phyloP scores from a whole-genome alignment of 2,888 invertebrate species.

The Ichneumoninae sp. region DNA sequence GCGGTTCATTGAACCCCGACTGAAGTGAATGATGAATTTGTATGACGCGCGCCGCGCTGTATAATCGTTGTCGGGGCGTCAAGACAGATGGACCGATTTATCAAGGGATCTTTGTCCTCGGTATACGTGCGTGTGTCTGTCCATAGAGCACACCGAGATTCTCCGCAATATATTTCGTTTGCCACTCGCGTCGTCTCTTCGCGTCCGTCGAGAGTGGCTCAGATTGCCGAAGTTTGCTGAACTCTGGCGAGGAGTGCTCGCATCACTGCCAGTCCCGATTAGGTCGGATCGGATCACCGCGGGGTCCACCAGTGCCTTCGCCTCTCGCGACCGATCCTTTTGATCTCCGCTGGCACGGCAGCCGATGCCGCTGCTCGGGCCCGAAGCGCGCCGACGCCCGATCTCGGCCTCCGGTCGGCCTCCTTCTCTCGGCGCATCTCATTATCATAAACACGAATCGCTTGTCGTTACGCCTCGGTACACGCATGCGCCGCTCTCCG shows the following conservation, averaged over 20 bases:
- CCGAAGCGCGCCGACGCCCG: slow-evolving; percentile 13
- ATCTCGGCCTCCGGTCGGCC: background rate
- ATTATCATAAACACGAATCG: slow-evolving; percentile 71
- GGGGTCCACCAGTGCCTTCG: slow-evolving; percentile 10
- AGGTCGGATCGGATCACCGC: slow-evolving; percentile 38
- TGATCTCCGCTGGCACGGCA: slow-evolving; percentile 15
- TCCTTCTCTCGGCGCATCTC: slow-evolving; percentile 50
- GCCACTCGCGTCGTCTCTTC: background rate
- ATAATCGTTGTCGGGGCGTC: slow-evolving; percentile 39
- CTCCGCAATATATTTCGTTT: slow-evolving; percentile 25
- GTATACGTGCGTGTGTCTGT: background rate
- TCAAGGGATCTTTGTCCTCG: slow-evolving; percentile 39
- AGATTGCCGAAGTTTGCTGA: slow-evolving; percentile 12
- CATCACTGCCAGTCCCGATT: slow-evolving; percentile 55
- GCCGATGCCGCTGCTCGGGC: slow-evolving; percentile 7
- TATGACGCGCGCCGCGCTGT: slow-evolving; percentile 23
- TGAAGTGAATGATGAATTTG: slow-evolving; percentile 34
- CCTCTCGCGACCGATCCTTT: slow-evolving; percentile 20
- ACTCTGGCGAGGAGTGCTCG: slow-evolving; percentile 13
- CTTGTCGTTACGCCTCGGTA: slow-evolving; percentile 62
- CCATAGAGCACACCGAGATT: background rate
- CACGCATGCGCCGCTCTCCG: slow-evolving; percentile 29
- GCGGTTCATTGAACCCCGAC: slow-evolving; percentile 37
- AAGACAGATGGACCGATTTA: slow-evolving; percentile 53
- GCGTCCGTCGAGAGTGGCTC: background rate